Evolutionary conservation across 2,113 vertebrate genomes (phyloP), one percentile per base, ranked within the genome.

Genomic region (Oreochromis aureus): DNA sequence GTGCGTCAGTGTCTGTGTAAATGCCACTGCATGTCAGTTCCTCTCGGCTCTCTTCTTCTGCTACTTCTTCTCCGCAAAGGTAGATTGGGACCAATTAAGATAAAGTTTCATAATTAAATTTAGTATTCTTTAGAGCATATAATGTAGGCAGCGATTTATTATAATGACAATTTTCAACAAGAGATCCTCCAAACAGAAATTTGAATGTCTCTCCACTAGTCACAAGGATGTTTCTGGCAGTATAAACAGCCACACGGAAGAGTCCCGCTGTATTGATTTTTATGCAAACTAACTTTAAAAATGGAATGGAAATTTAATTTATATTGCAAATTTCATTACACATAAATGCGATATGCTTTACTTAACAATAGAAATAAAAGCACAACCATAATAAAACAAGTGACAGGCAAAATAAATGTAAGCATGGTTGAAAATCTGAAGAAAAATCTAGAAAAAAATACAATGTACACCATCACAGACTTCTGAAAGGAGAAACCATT

Each of bases 21-120:
- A 91, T 89, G 81, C 84, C 84, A 82, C 79, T 6, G 59, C 85
- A 80, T 56, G 71, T 79, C 83, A 5, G 46, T 66, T 92, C 30
- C 51, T 82, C 66, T 54, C 5, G 5, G 82, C 53, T 81, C 34
- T 82, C 78, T 79, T 79, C 1, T 56, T 79, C 80, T 15, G 46
- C 56, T 53, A 5, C 63, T 88, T 46, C 59, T 41, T 84, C 86
- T 84, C 83, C 54, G 63, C 22, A 86, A 79, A 83, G 44, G 58
- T 82, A 89, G 82, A 94, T 87, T 86, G 80, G 87, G 78, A 91
- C 79, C 81, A 93, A 89, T 91, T 93, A 87, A 91, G 83, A 87
- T 84, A 39, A 79, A 58, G 76, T 61, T 92, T 86, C 22, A 48
- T 82, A 84, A 91, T 91, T 89, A 78, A 86, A 93, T 92, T 92